These are phyloP conservation scores for Nyctibius grandis DNA, from an alignment of 2,797 vertebrate genomes.

Conservation along the genomic window DNA sequence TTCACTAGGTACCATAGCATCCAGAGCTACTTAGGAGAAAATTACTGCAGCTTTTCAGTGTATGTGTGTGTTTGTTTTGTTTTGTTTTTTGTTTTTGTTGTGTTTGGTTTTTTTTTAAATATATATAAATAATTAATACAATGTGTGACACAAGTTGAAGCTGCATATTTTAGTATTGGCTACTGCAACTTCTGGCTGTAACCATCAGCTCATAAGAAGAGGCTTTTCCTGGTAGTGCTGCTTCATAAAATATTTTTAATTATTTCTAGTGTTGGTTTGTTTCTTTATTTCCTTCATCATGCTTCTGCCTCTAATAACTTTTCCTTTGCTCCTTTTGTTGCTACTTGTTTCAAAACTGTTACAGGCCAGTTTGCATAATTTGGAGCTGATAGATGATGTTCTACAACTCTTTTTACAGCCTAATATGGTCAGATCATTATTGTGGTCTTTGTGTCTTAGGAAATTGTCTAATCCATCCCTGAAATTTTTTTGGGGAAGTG, in stretches of 20 bases:
- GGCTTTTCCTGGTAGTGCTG: not conserved
- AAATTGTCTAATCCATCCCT: not conserved
- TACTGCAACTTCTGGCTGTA: not conserved
- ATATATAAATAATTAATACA: not conserved
- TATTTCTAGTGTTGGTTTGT: not conserved
- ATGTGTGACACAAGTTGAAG: not conserved
- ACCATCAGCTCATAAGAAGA: not conserved
- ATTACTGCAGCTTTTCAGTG: not conserved
- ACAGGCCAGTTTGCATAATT: not conserved
- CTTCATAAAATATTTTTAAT: not conserved
- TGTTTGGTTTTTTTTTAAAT: not conserved
- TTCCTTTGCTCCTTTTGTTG: not conserved
- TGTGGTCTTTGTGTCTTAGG: not conserved
- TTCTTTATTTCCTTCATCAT: not conserved
- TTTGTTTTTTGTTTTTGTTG: too few species aligned
- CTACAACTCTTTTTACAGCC: not conserved
- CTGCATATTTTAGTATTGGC: not conserved
- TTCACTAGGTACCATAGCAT: not conserved
- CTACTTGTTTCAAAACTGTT: not conserved
- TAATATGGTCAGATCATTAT: not conserved
- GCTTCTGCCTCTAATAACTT: not conserved
- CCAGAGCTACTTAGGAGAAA: not conserved
- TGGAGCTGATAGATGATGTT: not conserved
- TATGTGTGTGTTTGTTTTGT: accelerated
- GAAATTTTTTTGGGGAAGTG: not conserved